Base-by-base conservation (phyloP, 64 coral and sea anemone species). In the Astreopora myriophthalma region DNA sequence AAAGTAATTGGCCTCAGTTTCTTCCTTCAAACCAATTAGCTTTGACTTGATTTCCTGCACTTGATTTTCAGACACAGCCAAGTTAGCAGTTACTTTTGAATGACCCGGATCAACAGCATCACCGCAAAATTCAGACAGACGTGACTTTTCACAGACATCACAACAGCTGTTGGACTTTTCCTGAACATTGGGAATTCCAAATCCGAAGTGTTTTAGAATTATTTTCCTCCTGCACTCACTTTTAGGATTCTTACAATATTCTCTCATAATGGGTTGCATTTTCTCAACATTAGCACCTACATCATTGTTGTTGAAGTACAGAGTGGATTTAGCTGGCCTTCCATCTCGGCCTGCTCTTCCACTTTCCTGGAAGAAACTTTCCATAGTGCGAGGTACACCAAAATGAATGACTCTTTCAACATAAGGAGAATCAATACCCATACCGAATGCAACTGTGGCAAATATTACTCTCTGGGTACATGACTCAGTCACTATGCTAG, bases 271-370 rank as follows among this genome's bases (percentile, higher is more conserved):
- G 24, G 63, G 63, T 24, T 67, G 63, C 63, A 67, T 67, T 24
- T 22, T 9, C 24, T 67, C 63, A 67, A 67, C 63, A 67, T 79
- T 79, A 16, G 40, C 35, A 55, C 40, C 36, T 7, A 79, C 22
- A 22, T 79, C 75, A 51, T 33, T 40, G 37, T 79, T 79, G 16
- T 51, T 79, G 3, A 51, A 51, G 30, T 79, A 79, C 2, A 79
- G 37, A 25, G 75, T 79, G 8, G 75, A 46, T 48, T 23, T 16
- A 46, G 75, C 9, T 20, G 75, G 75, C 37, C 37, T 40, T 20
- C 75, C 75, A 79, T 79, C 75, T 79, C 37, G 17, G n/a, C 75
- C 75, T 20, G 75, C 75, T 55, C 75, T 79, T 8, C 75, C 75
- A 52, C 40, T 51, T 79, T 79, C 75, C 22, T 79, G 75, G 17